Evolutionary conservation across 1,140 invertebrate genomes (phyloP), one percentile per base, ranked within the genome.

Genomic region (Littorina saxatilis): DNA sequence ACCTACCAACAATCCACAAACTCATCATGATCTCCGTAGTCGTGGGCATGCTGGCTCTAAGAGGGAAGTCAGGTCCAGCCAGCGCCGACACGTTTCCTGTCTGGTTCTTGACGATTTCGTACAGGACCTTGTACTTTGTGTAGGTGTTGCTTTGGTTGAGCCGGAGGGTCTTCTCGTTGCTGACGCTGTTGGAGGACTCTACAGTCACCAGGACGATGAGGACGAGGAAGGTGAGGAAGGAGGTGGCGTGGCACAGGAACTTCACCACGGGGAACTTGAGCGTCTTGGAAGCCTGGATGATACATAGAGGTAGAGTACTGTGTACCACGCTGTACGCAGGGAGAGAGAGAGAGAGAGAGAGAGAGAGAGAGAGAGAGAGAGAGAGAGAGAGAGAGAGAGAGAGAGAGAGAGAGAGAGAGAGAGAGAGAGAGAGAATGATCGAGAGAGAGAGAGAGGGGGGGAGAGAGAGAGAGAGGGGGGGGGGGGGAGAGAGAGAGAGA

Each of bases 211-310:
- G 85, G 73, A 95, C 94, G 52, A 95, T 93, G 52, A 95, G 88
- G 0, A 93, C 84, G 0, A 96, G 92, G 87, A 96, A 95, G 20
- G 95, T 86, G 4, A 94, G 63, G 82, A 95, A 95, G 47, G 94
- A 94, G 4, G 94, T 91, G 2, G 94, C 91, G 63, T 94, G 94
- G 39, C 86, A 85, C 15, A 91, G 79, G 80, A 92, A 92, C 83
- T 92, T 92, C 2, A 92, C 88, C 70, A 89, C 90, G 9, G 92
- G 92, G 63, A 87, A 88, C 37, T 80, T 85, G 55, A 92, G 82
- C 37, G 89, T 82, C 55, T 85, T 85, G 4, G 87, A 82, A 35
- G 83, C 52, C 91, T 91, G 81, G n/a, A 79, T 58, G 20, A 58
- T 32, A 32, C n/a, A 58, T 20, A n/a, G 9, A 11, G 63, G 63